Evolutionary conservation across 2,113 vertebrate genomes (phyloP).

Genomic region (Pyrgilauda ruficollis): DNA sequence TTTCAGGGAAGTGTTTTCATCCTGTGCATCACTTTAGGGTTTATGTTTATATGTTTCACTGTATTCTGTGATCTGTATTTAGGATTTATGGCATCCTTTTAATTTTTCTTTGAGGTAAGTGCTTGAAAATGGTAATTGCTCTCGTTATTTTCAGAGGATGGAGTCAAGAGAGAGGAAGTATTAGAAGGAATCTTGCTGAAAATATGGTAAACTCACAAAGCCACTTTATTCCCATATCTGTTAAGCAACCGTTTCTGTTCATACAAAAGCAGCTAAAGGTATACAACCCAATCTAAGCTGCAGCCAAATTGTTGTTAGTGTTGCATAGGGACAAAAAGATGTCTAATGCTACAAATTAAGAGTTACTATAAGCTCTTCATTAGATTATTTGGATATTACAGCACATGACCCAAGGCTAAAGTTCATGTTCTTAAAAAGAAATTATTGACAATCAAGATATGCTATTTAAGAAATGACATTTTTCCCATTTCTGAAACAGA

Average conservation of each 20-base stretch:
- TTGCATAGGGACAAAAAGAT: background rate
- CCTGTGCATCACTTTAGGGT: background rate
- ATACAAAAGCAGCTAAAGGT: background rate
- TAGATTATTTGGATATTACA: background rate
- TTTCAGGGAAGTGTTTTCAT: background rate
- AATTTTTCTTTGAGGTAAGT: background rate
- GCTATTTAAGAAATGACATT: background rate
- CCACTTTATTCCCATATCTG: background rate
- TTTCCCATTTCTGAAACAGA: background rate
- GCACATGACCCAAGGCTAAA: background rate
- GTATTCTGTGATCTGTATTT: background rate
- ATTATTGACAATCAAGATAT: background rate
- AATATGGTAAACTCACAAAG: background rate
- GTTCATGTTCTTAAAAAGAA: background rate
- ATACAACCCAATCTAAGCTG: background rate
- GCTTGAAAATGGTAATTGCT: background rate
- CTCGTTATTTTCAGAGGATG: background rate
- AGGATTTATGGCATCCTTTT: background rate
- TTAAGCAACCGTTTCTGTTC: background rate
- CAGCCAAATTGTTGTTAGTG: background rate
- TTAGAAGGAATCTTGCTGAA: background rate
- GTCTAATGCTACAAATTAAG: background rate
- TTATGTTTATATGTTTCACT: background rate
- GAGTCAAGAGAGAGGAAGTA: background rate
- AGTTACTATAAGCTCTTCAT: background rate